Evolutionary conservation across 2,888 invertebrate genomes (phyloP).

Genomic region (Allophyes oxyacanthae): DNA sequence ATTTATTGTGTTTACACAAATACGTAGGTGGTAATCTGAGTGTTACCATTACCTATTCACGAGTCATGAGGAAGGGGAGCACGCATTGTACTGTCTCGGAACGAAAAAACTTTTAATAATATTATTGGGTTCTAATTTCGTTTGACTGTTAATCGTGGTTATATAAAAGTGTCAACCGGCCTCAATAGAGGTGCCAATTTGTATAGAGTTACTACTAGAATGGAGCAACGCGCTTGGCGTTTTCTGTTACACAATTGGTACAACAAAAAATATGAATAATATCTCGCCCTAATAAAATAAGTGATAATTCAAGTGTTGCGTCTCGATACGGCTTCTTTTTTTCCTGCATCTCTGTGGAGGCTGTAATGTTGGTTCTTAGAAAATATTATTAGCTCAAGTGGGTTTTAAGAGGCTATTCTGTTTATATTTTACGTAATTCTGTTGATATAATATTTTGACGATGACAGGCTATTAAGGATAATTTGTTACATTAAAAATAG

Average conservation of each 20-base stretch:
- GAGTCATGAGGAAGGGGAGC: slow-evolving; percentile 72
- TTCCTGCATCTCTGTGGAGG: slow-evolving; percentile 15
- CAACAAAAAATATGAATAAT: slow-evolving; percentile 70
- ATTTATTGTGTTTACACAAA: slow-evolving; percentile 89
- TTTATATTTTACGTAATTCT: slow-evolving; percentile 13
- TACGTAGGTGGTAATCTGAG: slow-evolving; percentile 88
- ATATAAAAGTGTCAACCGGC: slow-evolving; percentile 85
- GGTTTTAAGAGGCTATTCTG: slow-evolving; percentile 40
- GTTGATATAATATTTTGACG: slow-evolving; percentile 4
- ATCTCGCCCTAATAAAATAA: slow-evolving; percentile 73
- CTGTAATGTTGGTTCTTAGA: slow-evolving; percentile 37
- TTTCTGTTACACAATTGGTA: slow-evolving; percentile 76
- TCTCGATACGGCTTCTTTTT: slow-evolving; percentile 54
- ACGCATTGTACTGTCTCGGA: slow-evolving; percentile 62
- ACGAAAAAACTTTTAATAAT: slow-evolving; percentile 78
- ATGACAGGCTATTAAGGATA: not conserved
- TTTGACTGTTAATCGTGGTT: slow-evolving; percentile 85
- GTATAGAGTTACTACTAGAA: slow-evolving; percentile 81
- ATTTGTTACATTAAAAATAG: not conserved
- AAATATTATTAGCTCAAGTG: slow-evolving; percentile 59
- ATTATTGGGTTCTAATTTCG: slow-evolving; percentile 90
- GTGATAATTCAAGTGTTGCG: slow-evolving; percentile 74
- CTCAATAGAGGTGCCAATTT: slow-evolving; percentile 86
- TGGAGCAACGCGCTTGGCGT: slow-evolving; percentile 68
- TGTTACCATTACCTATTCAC: slow-evolving; percentile 70